Conservation (phyloP, 2,113 vertebrate species). For the Coturnix japonica region DNA sequence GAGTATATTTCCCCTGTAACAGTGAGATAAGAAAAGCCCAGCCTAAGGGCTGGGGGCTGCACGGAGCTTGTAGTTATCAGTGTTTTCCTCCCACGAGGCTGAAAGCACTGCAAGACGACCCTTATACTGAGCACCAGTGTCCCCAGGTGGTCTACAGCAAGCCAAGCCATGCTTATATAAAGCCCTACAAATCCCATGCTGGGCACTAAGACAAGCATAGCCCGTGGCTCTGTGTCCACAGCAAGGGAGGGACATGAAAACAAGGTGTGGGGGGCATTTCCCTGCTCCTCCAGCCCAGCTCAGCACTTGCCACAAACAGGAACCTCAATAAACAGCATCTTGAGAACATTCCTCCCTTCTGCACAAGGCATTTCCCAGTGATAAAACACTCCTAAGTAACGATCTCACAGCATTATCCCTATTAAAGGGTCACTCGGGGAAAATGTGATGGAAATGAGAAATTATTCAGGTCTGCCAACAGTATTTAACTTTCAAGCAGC, state of each 20-base stretch:
- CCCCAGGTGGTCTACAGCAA: neutral
- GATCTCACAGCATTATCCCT: slow-evolving; percentile 19
- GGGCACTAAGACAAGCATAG: neutral
- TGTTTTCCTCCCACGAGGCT: neutral
- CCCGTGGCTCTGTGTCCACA: too few relatives aligned
- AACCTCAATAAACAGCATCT: neutral
- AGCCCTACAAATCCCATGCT: neutral
- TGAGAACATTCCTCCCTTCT: slow-evolving; percentile 21
- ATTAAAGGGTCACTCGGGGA: slow-evolving; percentile 61
- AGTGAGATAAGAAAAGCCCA: neutral
- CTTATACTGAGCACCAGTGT: neutral
- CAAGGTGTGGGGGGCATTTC: neutral
- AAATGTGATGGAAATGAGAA: slow-evolving; percentile 50
- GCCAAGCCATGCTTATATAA: neutral
- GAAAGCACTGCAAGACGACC: neutral
- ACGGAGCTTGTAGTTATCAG: neutral
- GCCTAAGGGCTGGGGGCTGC: neutral
- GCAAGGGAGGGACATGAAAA: neutral
- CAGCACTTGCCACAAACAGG: neutral
- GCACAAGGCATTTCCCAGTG: slow-evolving; percentile 6
- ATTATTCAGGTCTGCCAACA: slow-evolving; percentile 43
- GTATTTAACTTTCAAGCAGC: slow-evolving; percentile 57
- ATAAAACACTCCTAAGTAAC: neutral
- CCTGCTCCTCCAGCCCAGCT: neutral
- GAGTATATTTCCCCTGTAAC: neutral